These are phyloP conservation scores for Leucophora obtusa DNA, from an alignment of 2,888 invertebrate genomes.

Conservation along the genomic window DNA sequence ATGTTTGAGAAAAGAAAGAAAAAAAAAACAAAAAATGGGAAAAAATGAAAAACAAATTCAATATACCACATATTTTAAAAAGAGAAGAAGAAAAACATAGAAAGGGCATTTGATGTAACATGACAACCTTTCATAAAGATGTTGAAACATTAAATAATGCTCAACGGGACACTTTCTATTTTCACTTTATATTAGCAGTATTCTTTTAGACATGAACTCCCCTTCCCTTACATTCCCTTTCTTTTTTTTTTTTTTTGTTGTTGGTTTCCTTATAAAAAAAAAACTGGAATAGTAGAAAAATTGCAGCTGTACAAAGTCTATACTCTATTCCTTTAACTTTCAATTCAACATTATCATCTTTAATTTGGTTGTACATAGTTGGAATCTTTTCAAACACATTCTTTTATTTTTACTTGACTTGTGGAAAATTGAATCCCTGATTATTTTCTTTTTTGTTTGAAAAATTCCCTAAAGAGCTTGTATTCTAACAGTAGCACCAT, in stretches of 20 bases:
- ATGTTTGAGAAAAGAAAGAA: conserved; percentile 22
- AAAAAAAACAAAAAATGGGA: not conserved
- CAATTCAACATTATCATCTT: conserved; percentile 45
- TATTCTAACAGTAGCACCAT: not conserved
- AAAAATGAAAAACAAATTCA: not conserved
- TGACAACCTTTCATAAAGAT: conserved; percentile 56
- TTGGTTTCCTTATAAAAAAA: conserved; percentile 19
- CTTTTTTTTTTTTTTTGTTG: conserved; percentile 15
- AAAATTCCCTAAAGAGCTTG: conserved; percentile 41
- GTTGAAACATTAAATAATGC: conserved; percentile 63
- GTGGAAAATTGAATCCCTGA: conserved; percentile 53
- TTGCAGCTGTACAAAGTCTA: conserved; percentile 54
- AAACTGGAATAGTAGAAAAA: conserved; percentile 6
- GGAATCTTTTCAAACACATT: conserved; percentile 9
- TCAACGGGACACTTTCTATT: conserved; percentile 67
- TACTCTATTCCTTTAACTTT: conserved; percentile 13
- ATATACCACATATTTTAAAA: conserved; percentile 13
- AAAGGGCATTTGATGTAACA: conserved; percentile 47
- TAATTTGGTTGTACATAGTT: conserved; percentile 44
- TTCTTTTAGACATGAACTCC: conserved; percentile 33
- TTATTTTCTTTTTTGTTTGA: conserved; percentile 8
- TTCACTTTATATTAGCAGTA: conserved; percentile 59
- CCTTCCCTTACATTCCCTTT: conserved; percentile 10
- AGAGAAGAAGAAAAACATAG: not conserved
- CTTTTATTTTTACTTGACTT: conserved; percentile 25